Evolutionary conservation across 2,797 vertebrate species (phyloP).

Genomic region (Crypturellus tataupa): DNA sequence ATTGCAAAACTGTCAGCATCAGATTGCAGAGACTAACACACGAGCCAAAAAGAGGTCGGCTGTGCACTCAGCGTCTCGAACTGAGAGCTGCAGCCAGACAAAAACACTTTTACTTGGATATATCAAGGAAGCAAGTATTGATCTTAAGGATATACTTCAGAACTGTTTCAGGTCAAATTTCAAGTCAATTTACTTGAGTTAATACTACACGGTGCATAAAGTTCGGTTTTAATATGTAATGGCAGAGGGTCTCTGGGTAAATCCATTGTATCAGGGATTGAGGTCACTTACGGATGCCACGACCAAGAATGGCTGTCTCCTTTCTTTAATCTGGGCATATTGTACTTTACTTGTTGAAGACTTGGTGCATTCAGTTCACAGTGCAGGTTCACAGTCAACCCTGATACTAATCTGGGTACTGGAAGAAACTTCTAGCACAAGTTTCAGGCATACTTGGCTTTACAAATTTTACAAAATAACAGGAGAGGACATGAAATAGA

Average conservation of each 20-base stretch:
- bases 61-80: not conserved
- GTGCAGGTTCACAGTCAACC: not conserved
- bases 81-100: not conserved
- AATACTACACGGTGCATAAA: not conserved
- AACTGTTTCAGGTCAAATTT: not conserved
- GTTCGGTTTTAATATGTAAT: not conserved
- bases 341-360: not conserved
- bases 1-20: not conserved
- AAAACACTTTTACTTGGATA: not conserved
- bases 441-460: not conserved
- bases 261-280: not conserved
- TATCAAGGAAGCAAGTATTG: not conserved
- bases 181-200: not conserved
- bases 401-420: not conserved
- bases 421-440: not conserved
- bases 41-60: not conserved
- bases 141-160: not conserved
- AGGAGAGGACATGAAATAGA: not conserved
- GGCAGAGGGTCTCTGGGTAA: not conserved
- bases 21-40: not conserved
- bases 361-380: not conserved
- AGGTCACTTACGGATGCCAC: not conserved
- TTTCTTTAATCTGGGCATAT: not conserved
- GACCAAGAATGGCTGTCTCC: not conserved
- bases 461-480: not conserved